Evolutionary conservation across 2,113 vertebrate species (phyloP).

Genomic region (Nothoprocta pentlandii): DNA sequence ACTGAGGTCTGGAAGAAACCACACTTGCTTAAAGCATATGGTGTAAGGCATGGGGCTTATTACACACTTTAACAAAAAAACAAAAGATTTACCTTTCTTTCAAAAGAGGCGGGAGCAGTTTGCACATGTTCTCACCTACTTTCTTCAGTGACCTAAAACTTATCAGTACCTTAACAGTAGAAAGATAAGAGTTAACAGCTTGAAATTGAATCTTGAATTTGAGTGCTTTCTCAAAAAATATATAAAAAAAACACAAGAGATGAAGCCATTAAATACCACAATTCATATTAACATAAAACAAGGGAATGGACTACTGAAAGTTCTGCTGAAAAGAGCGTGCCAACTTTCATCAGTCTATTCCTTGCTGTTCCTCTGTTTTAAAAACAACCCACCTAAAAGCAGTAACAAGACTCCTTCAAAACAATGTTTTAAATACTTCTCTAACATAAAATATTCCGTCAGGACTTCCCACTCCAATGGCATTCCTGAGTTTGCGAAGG

Average conservation of each 20-base stretch:
- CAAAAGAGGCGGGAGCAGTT: slow-evolving; percentile 6
- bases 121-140: slow-evolving; percentile 4
- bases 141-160: slow-evolving; percentile 38
- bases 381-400: slow-evolving; percentile 59
- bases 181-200: slow-evolving; percentile 61
- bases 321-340: slow-evolving; percentile 45
- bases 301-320: slow-evolving; percentile 37
- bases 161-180: slow-evolving; percentile 74
- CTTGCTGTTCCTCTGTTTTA: slow-evolving; percentile 46
- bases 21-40: slow-evolving; percentile 46
- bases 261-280: slow-evolving; percentile 11
- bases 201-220: slow-evolving; percentile 52
- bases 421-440: not conserved
- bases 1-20: slow-evolving; percentile 37
- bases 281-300: slow-evolving; percentile 2
- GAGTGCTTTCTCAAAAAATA: slow-evolving; percentile 58
- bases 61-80: slow-evolving; percentile 61
- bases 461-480: slow-evolving; percentile 40
- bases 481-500: slow-evolving; percentile 80
- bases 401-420: slow-evolving; percentile 49
- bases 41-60: slow-evolving; percentile 72
- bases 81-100: slow-evolving; percentile 34
- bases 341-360: slow-evolving; percentile 44
- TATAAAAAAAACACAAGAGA: not conserved
- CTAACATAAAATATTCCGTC: slow-evolving; percentile 31